phyloP scores from a whole-genome alignment of 2,113 vertebrate species.

The Osmerus mordax region DNA sequence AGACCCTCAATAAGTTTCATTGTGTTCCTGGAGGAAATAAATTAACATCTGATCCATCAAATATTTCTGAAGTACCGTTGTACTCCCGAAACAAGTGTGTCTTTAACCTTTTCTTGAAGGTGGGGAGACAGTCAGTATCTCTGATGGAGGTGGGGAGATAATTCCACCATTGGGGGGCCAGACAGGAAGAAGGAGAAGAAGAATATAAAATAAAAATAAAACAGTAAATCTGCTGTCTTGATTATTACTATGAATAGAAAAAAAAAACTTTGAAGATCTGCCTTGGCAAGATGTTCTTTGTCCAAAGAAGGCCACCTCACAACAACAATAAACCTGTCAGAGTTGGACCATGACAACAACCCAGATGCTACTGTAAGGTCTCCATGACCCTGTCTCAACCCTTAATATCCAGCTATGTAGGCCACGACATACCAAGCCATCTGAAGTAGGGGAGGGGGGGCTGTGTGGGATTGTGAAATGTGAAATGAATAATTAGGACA shows the following conservation, averaged over 20 bases:
- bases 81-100: no score
- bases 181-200: no score
- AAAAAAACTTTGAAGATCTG: conserved; percentile 10
- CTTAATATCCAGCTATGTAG: not conserved
- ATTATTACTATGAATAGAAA: not conserved
- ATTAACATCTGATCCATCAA: no score
- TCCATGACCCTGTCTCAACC: not conserved
- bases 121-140: no score
- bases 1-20: no score
- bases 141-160: no score
- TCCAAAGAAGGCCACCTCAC: conserved; percentile 9
- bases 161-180: no score
- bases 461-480: not conserved
- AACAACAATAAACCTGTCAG: not conserved
- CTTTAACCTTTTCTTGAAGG: not conserved
- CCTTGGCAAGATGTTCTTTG: not conserved
- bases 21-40: no score
- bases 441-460: not conserved
- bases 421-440: not conserved
- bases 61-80: no score
- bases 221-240: no score
- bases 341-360: conserved; percentile 19
- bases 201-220: no score
- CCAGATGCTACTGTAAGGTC: not conserved
- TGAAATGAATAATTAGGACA: not conserved